Evolutionary conservation across 2,113 vertebrate species (phyloP).

Genomic region (Bubo blakistoni): DNA sequence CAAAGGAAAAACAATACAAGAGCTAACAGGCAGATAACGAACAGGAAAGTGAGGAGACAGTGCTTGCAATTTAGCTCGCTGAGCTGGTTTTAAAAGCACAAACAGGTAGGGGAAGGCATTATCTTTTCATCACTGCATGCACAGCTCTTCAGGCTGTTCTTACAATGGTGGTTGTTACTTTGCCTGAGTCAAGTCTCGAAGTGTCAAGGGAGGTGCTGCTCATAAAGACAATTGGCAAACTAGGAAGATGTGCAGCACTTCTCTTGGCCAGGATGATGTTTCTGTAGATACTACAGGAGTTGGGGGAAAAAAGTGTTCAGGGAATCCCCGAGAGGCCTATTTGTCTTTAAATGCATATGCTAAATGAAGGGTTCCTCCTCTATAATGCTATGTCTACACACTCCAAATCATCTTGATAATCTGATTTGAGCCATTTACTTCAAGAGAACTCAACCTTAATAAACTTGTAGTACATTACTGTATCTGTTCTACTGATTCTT

Average conservation of each 20-base stretch:
- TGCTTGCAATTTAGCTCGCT: background rate
- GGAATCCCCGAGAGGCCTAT: background rate
- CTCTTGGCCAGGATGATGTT: background rate
- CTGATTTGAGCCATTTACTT: background rate
- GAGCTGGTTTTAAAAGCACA: background rate
- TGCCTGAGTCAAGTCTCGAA: background rate
- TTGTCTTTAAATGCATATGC: background rate
- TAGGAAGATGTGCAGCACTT: background rate
- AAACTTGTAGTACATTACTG: background rate
- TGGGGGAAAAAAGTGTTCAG: background rate
- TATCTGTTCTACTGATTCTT: background rate
- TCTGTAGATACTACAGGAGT: background rate
- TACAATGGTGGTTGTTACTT: background rate
- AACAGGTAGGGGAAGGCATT: background rate
- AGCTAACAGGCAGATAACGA: background rate
- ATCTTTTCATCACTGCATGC: background rate
- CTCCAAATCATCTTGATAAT: background rate
- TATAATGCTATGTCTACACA: background rate
- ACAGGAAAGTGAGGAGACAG: background rate
- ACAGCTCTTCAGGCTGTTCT: background rate
- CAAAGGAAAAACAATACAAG: background rate
- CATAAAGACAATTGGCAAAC: background rate
- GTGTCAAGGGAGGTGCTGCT: background rate
- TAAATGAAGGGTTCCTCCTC: background rate
- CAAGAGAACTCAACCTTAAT: background rate